Evolutionary conservation across 1,140 invertebrate genomes (phyloP), one percentile per base, ranked within the genome.

Genomic region (Drosophila sp.): DNA sequence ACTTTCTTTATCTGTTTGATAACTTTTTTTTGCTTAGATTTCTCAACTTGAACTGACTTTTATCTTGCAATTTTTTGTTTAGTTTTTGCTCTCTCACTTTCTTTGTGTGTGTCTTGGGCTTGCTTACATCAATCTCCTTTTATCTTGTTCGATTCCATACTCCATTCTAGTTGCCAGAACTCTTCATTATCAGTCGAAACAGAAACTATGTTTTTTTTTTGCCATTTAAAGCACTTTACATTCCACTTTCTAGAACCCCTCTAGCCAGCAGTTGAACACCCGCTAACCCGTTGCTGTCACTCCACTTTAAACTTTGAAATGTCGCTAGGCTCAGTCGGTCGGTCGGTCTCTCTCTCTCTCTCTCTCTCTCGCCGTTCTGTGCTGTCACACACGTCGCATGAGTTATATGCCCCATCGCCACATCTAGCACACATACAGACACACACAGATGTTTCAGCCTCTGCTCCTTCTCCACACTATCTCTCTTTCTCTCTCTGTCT

Each of bases 321-420:
- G 29, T 62, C 40, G 41, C 41, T 62, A 23, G 40, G 27, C 25
- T 61, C 38, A 29, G 23, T 3, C 38, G 11, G 23, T 3, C 38
- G 11, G 23, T 40, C 38, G 44, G 17, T 29, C 27, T 61, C 60
- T 23, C 27, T 61, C 25, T 41, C 25, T 41, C 17, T 41, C 11
- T 61, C 33, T 61, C 40, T 11, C 29, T 25, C 30, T 44, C 60
- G 35, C 25, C 57, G n/a, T 30, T 38, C 35, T 47, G 5, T 23
- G 72, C 76, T 76, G 76, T 79, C 72, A 79, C 76, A 79, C 76
- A 72, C 73, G 76, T 79, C 73, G 76, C 55, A 79, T 79, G 73
- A 76, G 73, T 79, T 79, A 76, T 76, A 58, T 76, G 68, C 69
- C 61, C 40, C 62, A 23, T 62, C 72, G 54, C 72, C 64, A 56